Evolutionary conservation across 2,113 vertebrate genomes (phyloP).

Genomic region (Laticauda colubrina): DNA sequence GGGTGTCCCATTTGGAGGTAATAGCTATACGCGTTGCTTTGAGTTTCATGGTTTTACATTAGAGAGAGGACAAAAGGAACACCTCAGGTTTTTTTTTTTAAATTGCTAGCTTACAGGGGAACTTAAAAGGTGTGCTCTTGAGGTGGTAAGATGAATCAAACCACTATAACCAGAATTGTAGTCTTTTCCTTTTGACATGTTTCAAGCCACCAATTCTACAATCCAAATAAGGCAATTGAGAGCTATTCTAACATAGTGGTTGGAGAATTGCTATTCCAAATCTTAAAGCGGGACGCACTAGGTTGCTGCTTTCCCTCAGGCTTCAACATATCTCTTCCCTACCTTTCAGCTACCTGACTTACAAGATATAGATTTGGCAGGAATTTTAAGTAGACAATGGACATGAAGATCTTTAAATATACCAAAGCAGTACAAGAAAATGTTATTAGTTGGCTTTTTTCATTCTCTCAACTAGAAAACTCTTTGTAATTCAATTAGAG

Average conservation of each 20-base stretch:
- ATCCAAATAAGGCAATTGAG: not conserved
- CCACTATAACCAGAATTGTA: not conserved
- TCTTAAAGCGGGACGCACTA: not conserved
- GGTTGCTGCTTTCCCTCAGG: not conserved
- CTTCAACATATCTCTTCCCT: not conserved
- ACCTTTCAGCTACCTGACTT: not conserved
- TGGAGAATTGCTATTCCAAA: not conserved
- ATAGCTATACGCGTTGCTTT: not conserved
- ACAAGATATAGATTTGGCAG: not conserved
- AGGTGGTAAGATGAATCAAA: not conserved
- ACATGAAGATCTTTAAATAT: not conserved
- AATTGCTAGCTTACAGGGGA: not conserved
- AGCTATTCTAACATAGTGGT: not conserved
- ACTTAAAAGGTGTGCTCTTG: not conserved
- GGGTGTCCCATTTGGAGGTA: constrained; percentile 73
- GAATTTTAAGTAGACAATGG: not conserved
- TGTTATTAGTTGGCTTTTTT: not conserved
- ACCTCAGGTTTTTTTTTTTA: not conserved
- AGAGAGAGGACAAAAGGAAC: not conserved
- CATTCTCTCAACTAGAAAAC: not conserved
- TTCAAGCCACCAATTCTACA: not conserved
- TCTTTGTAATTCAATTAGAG: not conserved
- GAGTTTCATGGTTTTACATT: not conserved
- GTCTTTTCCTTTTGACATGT: not conserved
- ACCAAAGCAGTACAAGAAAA: not conserved